These are phyloP conservation scores for Drosophila lini DNA, from an alignment of 1,140 invertebrate genomes.

Conservation along the genomic window DNA sequence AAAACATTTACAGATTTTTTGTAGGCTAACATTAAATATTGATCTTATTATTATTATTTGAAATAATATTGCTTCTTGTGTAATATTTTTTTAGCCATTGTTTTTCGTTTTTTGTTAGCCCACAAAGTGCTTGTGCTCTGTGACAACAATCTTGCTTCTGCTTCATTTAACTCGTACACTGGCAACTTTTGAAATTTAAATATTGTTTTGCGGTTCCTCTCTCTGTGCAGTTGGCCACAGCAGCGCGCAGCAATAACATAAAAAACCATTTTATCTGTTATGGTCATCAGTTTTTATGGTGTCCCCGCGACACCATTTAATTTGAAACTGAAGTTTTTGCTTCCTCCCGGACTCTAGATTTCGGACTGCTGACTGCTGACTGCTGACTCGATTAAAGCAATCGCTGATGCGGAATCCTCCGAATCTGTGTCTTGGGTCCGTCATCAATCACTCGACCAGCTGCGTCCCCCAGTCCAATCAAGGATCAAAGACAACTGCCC, in stretches of 20 bases:
- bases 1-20: not conserved
- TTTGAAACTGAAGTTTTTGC: conserved; percentile 24
- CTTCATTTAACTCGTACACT: conserved; percentile 78
- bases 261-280: conserved; percentile 73
- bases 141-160: conserved; percentile 80
- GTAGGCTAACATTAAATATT: not conserved
- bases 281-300: conserved; percentile 75
- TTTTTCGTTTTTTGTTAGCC: conserved; percentile 25
- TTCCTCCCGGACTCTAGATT: not conserved
- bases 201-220: conserved; percentile 70
- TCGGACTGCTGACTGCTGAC: conserved; percentile 2
- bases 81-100: not conserved
- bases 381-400: conserved; percentile 68
- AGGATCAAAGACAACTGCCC: conserved; percentile 69
- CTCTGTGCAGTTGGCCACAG: conserved; percentile 40
- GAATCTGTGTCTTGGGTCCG: conserved; percentile 46
- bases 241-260: conserved; percentile 73
- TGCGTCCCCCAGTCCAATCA: conserved; percentile 67
- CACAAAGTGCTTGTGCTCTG: conserved; percentile 19
- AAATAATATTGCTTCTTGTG: not conserved
- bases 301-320: conserved; percentile 70
- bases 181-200: conserved; percentile 78
- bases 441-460: conserved; percentile 67
- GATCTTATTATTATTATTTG: not conserved
- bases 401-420: conserved; percentile 66